Conservation (phyloP, 2,888 invertebrate genomes). For the Furcula furcula region DNA sequence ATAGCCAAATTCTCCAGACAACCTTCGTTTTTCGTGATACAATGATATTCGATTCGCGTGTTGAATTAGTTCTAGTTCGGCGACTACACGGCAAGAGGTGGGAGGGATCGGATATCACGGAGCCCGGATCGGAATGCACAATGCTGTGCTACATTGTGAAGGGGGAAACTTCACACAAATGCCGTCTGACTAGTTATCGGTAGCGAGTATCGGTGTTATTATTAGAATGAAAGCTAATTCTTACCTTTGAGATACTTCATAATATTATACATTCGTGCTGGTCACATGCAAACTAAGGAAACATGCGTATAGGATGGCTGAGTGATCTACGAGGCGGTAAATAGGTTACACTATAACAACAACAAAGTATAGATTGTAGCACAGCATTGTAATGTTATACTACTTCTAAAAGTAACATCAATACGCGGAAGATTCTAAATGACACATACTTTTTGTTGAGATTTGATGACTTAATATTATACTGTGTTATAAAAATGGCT, state of each 20-base stretch:
- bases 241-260: conserved; percentile 24
- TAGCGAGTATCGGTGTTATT: conserved; percentile 1
- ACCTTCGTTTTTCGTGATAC: no score
- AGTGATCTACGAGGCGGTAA: conserved; percentile 37
- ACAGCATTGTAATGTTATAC: conserved; percentile 60
- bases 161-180: conserved; percentile 69
- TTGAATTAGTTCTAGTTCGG: conserved; percentile 11
- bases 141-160: conserved; percentile 67
- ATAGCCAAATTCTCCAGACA: no score
- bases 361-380: conserved; percentile 54
- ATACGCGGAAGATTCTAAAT: conserved; percentile 4
- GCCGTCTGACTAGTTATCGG: conserved; percentile 35
- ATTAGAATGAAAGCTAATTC: conserved; percentile 8
- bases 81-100: conserved; percentile 12
- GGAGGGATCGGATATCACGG: conserved; percentile 17
- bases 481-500: no score
- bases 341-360: conserved; percentile 25
- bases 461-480: not conserved
- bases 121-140: conserved; percentile 77
- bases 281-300: conserved; percentile 37
- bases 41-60: no score
- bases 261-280: conserved; percentile 27
- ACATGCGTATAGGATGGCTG: conserved; percentile 43
- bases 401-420: conserved; percentile 27
- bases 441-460: conserved; percentile 8